Evolutionary conservation across 2,888 invertebrate genomes (phyloP), one percentile per base, ranked within the genome.

Genomic region (Sphaerophoria rueppellii): DNA sequence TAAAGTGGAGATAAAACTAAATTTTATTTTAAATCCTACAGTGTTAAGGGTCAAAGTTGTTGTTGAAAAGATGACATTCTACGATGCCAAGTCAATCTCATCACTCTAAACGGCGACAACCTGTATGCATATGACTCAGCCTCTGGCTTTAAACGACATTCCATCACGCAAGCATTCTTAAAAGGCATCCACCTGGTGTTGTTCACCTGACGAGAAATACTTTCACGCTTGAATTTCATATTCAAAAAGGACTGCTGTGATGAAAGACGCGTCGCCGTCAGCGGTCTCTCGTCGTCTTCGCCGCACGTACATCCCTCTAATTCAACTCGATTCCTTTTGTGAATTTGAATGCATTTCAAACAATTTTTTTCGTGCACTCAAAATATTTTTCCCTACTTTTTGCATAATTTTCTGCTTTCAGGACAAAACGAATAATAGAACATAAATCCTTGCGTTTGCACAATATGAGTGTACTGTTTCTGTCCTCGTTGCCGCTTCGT

Each of bases 151-250:
- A 24, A 24, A 24, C 24, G 24, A 72, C 40, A 43, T 61, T 77
- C 48, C 61, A 54, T 16, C 50, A 34, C 37, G 63, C 60, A 32
- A 35, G 6, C 60, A 32, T 16, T 24, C 24, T 24, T 24, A 24
- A 24, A 24, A 24, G 24, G 24, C 24, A 24, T 24, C 24, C 24
- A 24, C 2, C 24, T 24, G 24, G 24, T 24, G 24, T 24, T 2
- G 32, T 54, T n/a, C 65, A 65, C 60, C 54, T 72, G 55, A 69
- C 34, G 57, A 79, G 52, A n/a, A 74, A 74, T 79, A 46, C 65
- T 74, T 74, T 82, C 54, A 74, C 52, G 63, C 63, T 82, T 74
- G 63, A 70, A 82, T 79, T 70, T 70, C 40, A 82, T 79, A 79
- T 74, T 57, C 57, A 46, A 79, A 40, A 74, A 54, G 61, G 74